A percentile compares a stretch with the other conserved stretches of the same genome.
phyloP scores from a whole-genome alignment of 2,113 vertebrate species.

The Climacteris rufus region DNA sequence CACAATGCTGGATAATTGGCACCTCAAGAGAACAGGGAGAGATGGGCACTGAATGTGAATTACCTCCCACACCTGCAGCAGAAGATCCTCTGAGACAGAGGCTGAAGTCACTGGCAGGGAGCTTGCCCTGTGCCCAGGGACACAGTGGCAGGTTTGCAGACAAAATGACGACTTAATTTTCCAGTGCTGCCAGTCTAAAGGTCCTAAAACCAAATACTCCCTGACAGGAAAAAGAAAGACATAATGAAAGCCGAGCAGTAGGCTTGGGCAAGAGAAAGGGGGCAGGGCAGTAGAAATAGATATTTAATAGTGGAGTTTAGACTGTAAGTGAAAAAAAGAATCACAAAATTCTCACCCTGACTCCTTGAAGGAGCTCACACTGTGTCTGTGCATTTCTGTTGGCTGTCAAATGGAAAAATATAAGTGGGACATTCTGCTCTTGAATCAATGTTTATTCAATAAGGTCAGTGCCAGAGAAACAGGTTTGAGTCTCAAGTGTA shows the following conservation, averaged over 20 bases:
- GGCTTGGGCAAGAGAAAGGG: background rate
- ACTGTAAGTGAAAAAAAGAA: background rate
- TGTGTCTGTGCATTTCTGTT: background rate
- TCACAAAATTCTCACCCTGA: background rate
- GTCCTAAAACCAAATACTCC: background rate
- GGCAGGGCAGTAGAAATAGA: background rate
- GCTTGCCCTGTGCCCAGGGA: background rate
- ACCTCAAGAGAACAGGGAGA: conserved; percentile 23
- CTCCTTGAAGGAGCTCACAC: background rate
- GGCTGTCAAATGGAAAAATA: background rate
- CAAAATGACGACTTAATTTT: conserved; percentile 34
- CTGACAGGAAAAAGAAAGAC: background rate
- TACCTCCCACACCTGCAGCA: conserved; percentile 9
- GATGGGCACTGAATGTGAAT: conserved; percentile 31
- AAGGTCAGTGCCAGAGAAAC: background rate
- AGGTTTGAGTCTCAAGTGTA: background rate
- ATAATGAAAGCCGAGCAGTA: background rate
- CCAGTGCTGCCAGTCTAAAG: background rate
- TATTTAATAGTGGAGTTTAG: background rate
- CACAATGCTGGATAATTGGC: conserved; percentile 44
- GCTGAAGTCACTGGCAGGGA: conserved; percentile 2
- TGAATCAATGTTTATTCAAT: background rate
- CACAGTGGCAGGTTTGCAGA: background rate
- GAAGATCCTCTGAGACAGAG: background rate
- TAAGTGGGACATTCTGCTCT: background rate